Evolutionary conservation across 2,888 invertebrate species (phyloP).

Genomic region (Brachylomia viminalis): DNA sequence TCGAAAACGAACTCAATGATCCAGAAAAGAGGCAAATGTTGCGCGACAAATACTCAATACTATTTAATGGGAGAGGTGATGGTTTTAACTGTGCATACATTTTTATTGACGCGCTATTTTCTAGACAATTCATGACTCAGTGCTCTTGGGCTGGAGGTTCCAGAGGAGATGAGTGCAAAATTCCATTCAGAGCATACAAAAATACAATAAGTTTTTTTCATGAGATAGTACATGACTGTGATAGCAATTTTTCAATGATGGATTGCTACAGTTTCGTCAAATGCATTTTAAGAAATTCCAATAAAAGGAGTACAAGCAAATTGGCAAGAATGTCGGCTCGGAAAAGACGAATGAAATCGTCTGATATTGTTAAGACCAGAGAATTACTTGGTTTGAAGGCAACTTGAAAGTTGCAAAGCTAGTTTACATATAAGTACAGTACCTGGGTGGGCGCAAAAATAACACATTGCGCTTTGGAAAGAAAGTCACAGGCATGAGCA

Average conservation of each 20-base stretch:
- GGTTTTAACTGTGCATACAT: conserved; percentile 17
- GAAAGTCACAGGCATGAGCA: neutral
- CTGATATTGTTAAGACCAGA: neutral
- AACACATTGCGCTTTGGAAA: neutral
- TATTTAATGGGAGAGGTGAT: conserved; percentile 20
- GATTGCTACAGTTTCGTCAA: conserved; percentile 17
- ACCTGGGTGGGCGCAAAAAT: neutral
- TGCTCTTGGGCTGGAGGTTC: conserved; percentile 43
- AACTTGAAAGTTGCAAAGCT: conserved; percentile 8
- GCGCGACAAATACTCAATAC: conserved; percentile 12
- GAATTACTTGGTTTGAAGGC: conserved; percentile 14
- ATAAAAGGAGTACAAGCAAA: conserved; percentile 21
- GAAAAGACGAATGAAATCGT: neutral
- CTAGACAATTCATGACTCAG: conserved; percentile 25
- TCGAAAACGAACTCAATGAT: conserved; percentile 26
- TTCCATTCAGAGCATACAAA: conserved; percentile 27
- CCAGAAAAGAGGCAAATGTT: conserved; percentile 26
- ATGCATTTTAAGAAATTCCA: conserved; percentile 19
- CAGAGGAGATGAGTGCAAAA: conserved; percentile 17
- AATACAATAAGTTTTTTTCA: conserved; percentile 33
- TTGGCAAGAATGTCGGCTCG: conserved; percentile 24
- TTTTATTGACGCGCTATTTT: conserved; percentile 31
- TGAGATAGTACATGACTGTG: conserved; percentile 23
- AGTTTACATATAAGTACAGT: conserved; percentile 7
- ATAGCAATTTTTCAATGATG: conserved; percentile 16